phyloP scores from a whole-genome alignment of 2,797 vertebrate genomes.

The Hippoglossus hippoglossus region DNA sequence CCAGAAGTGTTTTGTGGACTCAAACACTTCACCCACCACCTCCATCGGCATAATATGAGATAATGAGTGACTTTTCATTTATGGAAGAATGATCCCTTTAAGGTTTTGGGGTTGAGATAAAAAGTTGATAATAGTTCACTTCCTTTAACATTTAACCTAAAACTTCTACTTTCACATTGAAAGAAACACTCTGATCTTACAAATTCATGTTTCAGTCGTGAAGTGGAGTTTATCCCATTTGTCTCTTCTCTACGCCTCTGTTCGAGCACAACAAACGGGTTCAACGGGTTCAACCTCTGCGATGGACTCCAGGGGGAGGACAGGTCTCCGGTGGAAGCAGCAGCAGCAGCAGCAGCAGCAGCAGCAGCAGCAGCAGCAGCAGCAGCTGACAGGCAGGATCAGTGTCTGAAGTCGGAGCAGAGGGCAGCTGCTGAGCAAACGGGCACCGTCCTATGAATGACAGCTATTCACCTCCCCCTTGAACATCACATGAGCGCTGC shows the following conservation, averaged over 20 bases:
- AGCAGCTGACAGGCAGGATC: conserved; percentile 74
- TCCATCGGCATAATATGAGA: too few relatives aligned
- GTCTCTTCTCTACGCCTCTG: conserved; percentile 6
- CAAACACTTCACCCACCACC: too few relatives aligned
- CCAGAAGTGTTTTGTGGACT: too few relatives aligned
- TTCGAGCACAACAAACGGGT: conserved; percentile 29
- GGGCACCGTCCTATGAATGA: conserved; percentile 70
- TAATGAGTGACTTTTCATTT: too few relatives aligned
- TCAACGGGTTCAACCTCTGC: conserved; percentile 5
- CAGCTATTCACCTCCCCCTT: conserved; percentile 73
- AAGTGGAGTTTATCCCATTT: background rate
- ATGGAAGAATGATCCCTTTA: too few relatives aligned
- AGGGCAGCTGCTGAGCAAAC: conserved; percentile 69
- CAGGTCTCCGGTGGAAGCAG: conserved; percentile 24
- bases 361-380: conserved; percentile 1
- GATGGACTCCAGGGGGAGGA: background rate
- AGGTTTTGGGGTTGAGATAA: too few relatives aligned
- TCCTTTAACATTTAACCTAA: too few relatives aligned
- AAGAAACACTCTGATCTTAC: too few relatives aligned
- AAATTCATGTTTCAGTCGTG: background rate
- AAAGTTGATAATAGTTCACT: too few relatives aligned
- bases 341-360: background rate
- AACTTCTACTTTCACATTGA: too few relatives aligned
- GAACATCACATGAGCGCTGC: conserved; percentile 77
- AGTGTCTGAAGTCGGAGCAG: conserved; percentile 58